These are phyloP conservation scores for Eutolmus rufibarbis DNA, from an alignment of 2,888 invertebrate genomes.

Conservation along the genomic window DNA sequence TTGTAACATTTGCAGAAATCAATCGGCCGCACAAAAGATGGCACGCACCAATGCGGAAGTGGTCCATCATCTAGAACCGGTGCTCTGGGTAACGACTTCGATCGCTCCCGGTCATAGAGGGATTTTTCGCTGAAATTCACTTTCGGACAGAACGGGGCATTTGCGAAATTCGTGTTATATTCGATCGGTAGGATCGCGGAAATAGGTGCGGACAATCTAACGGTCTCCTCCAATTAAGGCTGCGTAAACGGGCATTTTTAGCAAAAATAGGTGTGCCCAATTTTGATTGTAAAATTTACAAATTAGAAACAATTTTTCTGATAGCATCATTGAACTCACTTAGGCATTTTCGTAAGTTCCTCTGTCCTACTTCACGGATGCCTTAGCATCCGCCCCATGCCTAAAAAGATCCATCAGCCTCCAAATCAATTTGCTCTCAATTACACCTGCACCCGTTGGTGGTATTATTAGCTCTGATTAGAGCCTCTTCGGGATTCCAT, in stretches of 20 bases:
- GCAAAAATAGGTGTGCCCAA: not conserved
- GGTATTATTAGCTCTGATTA: not conserved
- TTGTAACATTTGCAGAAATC: conserved; percentile 21
- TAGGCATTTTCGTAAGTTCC: not conserved
- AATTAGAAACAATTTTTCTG: not conserved
- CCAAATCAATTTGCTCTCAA: not conserved
- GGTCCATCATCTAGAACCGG: not conserved
- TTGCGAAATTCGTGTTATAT: not conserved
- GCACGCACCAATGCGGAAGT: conserved; percentile 18
- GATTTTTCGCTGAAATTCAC: not conserved
- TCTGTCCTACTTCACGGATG: not conserved
- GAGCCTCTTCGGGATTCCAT: not conserved
- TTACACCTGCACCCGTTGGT: not conserved
- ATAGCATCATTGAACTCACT: not conserved
- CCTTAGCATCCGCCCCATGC: not conserved
- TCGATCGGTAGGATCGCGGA: not conserved
- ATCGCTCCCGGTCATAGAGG: not conserved
- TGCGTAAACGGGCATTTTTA: not conserved
- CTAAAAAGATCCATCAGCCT: not conserved
- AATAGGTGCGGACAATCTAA: not conserved
- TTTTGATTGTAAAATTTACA: not conserved
- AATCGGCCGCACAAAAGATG: not conserved
- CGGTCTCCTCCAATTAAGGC: not conserved
- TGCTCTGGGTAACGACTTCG: not conserved
- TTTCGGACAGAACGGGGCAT: not conserved